These are phyloP conservation scores for Microctonus aethiopoides DNA, from an alignment of 2,888 invertebrate genomes.

Conservation along the genomic window DNA sequence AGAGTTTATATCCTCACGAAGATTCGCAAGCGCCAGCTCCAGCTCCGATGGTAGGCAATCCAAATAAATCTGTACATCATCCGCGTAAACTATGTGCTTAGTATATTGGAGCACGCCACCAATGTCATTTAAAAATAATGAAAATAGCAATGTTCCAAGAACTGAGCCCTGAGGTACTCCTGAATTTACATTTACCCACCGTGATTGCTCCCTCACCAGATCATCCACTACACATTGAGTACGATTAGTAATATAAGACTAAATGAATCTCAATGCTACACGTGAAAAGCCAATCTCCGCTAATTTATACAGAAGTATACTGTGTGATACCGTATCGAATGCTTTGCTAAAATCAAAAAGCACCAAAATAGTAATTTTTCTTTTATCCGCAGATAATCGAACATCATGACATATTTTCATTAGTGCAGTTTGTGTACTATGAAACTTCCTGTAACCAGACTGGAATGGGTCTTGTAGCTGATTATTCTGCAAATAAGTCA, in stretches of 20 bases:
- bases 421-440: conserved; percentile 48
- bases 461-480: conserved; percentile 45
- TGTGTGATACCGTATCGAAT: too few species aligned
- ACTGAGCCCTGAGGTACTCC: conserved; percentile 29
- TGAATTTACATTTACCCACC: not conserved
- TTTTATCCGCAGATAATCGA: conserved; percentile 41
- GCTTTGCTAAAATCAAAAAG: conserved; percentile 51
- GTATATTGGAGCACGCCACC: not conserved
- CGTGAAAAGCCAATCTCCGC: conserved; percentile 55
- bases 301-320: conserved; percentile 40
- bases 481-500: conserved; percentile 38
- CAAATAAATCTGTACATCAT: conserved; percentile 28
- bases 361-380: conserved; percentile 40
- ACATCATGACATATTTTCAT: conserved; percentile 46
- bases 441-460: conserved; percentile 47
- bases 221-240: not conserved
- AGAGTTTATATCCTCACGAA: not conserved
- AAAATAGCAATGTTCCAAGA: conserved; percentile 26
- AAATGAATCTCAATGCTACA: conserved; percentile 62
- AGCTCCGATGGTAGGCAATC: conserved; percentile 5
- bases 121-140: conserved; percentile 18
- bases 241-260: conserved; percentile 16
- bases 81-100: conserved; percentile 28
- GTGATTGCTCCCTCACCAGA: not conserved
- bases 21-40: not conserved